Evolutionary conservation across 2,113 vertebrate species (phyloP).

Genomic region (Carollia perspicillata): DNA sequence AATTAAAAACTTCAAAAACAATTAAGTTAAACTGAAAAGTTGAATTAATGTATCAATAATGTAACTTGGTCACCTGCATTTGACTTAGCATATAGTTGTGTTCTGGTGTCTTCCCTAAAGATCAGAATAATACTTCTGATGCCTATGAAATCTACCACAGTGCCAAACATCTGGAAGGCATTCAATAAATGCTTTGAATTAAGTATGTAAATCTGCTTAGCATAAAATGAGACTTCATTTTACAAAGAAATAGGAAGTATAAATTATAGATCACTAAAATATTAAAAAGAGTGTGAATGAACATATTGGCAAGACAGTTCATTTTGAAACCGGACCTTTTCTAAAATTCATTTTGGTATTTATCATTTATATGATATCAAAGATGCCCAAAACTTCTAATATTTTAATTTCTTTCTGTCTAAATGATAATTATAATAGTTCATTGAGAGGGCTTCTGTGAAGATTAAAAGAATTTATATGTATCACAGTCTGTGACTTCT

Average conservation of each 20-base stretch:
- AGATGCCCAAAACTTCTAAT: not conserved
- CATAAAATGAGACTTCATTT: not conserved
- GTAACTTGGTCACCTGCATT: not conserved
- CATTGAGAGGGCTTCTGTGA: not conserved
- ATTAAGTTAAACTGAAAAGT: not conserved
- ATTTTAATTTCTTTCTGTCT: not conserved
- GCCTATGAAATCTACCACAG: not conserved
- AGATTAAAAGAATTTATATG: not conserved
- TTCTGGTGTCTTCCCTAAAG: not conserved
- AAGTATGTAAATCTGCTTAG: not conserved
- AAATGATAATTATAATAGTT: not conserved
- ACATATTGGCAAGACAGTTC: not conserved
- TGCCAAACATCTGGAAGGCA: not conserved
- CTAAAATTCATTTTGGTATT: not conserved
- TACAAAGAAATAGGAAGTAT: not conserved
- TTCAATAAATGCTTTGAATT: not conserved
- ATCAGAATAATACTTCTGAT: not conserved
- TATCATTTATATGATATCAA: not conserved
- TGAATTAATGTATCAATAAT: not conserved
- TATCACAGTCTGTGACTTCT: not conserved
- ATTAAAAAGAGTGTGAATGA: not conserved
- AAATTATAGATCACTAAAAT: not conserved
- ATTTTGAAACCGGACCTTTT: not conserved
- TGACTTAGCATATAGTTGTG: not conserved
- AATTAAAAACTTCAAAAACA: not conserved